Evolutionary conservation across 1,140 invertebrate species (phyloP).

Genomic region (Sinella curviseta): DNA sequence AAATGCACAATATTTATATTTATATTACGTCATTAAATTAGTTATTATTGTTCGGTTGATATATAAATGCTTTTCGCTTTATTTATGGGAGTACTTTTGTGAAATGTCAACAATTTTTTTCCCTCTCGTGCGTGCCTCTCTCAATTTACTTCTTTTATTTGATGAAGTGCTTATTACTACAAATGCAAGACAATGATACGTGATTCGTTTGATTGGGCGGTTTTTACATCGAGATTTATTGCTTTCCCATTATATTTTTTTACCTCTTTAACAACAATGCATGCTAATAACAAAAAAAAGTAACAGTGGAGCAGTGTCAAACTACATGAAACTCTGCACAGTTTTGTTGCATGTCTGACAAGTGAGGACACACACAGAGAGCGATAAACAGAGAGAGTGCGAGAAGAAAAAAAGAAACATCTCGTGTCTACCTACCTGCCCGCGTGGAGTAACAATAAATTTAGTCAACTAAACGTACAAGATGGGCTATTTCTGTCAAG

Average conservation of each 20-base stretch:
- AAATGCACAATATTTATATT: too few species aligned
- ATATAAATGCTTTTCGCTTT: too few species aligned
- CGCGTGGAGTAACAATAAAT: not conserved
- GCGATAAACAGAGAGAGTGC: not conserved
- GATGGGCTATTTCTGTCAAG: slow-evolving; percentile 20
- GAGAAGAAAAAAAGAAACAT: too few species aligned
- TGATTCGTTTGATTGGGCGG: slow-evolving; percentile 11
- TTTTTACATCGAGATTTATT: slow-evolving; percentile 11
- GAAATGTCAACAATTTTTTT: slow-evolving; percentile 7
- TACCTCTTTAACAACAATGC: not conserved
- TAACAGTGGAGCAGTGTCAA: too few species aligned
- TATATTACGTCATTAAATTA: too few species aligned
- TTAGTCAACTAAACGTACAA: not conserved
- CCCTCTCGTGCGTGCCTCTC: not conserved
- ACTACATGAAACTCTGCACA: not conserved
- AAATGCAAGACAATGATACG: not conserved
- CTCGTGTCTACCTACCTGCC: not conserved
- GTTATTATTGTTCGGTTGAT: too few species aligned
- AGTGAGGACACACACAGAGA: not conserved
- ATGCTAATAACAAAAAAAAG: too few species aligned
- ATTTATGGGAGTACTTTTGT: not conserved
- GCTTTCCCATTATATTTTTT: not conserved
- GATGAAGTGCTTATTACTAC: not conserved
- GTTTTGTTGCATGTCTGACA: not conserved
- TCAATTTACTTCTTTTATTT: not conserved